These are phyloP conservation scores for Zaprionus obscuricornis DNA, from an alignment of 2,888 invertebrate species.

Conservation along the genomic window DNA sequence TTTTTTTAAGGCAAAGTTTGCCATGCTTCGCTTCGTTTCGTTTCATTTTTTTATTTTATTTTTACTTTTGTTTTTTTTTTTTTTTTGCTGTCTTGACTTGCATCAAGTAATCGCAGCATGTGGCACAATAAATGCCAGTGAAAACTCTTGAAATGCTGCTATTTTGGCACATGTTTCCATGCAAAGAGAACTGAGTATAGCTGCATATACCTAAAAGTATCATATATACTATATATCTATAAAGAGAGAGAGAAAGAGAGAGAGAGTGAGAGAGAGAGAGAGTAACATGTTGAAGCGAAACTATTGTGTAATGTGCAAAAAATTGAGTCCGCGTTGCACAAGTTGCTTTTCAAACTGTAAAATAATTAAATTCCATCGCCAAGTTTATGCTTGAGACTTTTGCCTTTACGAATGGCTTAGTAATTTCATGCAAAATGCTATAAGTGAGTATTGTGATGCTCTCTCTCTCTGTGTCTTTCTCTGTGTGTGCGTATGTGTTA, in stretches of 20 bases:
- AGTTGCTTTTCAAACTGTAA: conserved; percentile 58
- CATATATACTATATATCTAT: background rate
- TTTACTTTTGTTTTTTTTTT: background rate
- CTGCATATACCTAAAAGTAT: too few relatives aligned
- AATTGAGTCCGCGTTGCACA: conserved; percentile 60
- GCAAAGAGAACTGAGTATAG: background rate
- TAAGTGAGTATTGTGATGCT: background rate
- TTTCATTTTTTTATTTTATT: background rate
- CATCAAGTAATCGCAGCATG: conserved; percentile 63
- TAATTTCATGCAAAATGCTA: conserved; percentile 66
- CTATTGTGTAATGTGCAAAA: conserved; percentile 67
- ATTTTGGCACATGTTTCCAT: conserved; percentile 53
- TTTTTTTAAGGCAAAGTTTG: too few relatives aligned
- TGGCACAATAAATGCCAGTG: conserved; percentile 63
- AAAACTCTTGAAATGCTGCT: conserved; percentile 44
- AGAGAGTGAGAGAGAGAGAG: background rate
- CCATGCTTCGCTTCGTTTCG: too few relatives aligned
- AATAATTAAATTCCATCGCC: conserved; percentile 72
- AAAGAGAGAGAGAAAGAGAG: background rate
- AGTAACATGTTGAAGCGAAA: background rate
- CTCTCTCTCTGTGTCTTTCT: conserved; percentile 6
- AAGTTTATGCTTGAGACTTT: conserved; percentile 62
- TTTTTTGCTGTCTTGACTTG: conserved; percentile 34
- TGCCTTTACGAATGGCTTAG: conserved; percentile 44
- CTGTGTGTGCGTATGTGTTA: conserved; percentile 9